A percentile compares a stretch with the other conserved stretches of the same genome.
phyloP scores from a whole-genome alignment of 2,113 vertebrate species.

The Sapajus apella region DNA sequence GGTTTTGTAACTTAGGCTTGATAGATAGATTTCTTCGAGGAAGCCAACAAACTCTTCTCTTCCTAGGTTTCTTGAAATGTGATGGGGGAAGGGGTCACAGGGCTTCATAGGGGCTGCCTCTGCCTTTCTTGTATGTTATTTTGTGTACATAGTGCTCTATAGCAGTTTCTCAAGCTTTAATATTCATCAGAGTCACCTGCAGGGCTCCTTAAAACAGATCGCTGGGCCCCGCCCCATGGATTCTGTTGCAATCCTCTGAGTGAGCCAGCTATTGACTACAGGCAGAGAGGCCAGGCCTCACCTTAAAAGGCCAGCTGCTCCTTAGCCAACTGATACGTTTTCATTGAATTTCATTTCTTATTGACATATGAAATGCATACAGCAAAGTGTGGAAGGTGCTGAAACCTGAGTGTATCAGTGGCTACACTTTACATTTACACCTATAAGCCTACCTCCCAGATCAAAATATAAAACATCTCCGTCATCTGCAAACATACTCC shows the following conservation, averaged over 20 bases:
- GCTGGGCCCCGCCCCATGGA: too few species aligned
- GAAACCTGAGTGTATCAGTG: neutral
- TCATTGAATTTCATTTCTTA: neutral
- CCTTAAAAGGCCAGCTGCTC: neutral
- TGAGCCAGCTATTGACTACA: neutral
- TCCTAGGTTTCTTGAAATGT: neutral
- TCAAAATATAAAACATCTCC: neutral
- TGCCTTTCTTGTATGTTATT: neutral
- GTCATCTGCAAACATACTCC: accelerated
- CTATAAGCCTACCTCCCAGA: neutral
- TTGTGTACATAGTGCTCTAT: neutral
- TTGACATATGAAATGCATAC: neutral
- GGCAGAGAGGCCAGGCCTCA: neutral
- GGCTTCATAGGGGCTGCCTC: neutral
- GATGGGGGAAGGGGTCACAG: neutral
- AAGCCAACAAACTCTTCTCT: neutral
- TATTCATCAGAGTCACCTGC: neutral
- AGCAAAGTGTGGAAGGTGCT: neutral
- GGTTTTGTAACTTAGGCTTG: neutral
- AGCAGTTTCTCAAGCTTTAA: neutral
- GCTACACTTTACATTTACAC: neutral
- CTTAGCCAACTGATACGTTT: neutral
- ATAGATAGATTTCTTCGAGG: neutral
- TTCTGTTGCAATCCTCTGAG: neutral
- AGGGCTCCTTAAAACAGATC: neutral